Evolutionary conservation across 2,797 vertebrate species (phyloP).

Genomic region (Tapirus indicus): DNA sequence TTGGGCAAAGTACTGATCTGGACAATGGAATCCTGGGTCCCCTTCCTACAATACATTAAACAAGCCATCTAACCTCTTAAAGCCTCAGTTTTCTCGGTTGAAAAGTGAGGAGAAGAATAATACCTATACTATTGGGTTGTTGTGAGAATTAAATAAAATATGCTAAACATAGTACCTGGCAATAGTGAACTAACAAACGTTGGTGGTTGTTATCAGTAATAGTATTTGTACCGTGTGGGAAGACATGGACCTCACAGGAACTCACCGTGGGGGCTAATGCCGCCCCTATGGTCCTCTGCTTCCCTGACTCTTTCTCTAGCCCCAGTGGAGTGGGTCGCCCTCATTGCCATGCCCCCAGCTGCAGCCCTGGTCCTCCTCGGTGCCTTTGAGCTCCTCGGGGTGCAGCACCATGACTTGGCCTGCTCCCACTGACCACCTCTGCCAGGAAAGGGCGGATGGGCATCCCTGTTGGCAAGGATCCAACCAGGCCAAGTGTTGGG

Average conservation of each 20-base stretch:
- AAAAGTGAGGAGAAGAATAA: background rate
- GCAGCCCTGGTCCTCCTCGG: background rate
- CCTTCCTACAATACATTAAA: background rate
- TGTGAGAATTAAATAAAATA: background rate
- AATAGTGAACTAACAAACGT: background rate
- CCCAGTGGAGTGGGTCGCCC: rapidly evolving
- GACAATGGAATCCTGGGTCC: background rate
- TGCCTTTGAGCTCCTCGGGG: background rate
- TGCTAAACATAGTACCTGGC: background rate
- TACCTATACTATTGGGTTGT: background rate
- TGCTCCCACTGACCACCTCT: background rate
- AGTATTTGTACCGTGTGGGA: background rate
- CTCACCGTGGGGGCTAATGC: rapidly evolving
- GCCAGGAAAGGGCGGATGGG: constrained; percentile 71
- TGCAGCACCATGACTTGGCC: background rate
- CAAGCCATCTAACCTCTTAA: background rate
- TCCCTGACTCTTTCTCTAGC: background rate
- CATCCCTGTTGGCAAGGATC: constrained; percentile 62
- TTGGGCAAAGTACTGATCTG: background rate
- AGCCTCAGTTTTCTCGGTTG: background rate
- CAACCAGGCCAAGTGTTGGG: constrained; percentile 75
- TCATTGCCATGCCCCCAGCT: too few relatives aligned
- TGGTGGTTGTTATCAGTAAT: background rate
- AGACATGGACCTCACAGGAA: background rate
- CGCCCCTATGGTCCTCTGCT: rapidly evolving